These are phyloP conservation scores for Rhodeus uyekii DNA, from an alignment of 2,797 vertebrate species.

Conservation along the genomic window DNA sequence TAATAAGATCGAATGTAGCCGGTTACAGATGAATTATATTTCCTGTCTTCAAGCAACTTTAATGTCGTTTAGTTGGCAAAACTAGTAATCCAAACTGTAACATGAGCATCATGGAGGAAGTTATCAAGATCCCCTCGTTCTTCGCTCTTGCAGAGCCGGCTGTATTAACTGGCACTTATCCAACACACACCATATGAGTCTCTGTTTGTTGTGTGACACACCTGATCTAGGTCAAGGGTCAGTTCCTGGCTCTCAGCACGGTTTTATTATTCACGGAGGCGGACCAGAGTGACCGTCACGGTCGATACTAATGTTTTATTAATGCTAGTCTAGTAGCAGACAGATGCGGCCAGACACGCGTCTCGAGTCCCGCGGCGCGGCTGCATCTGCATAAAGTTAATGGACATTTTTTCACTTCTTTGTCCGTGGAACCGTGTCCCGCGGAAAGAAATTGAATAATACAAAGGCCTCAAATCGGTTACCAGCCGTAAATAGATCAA, in stretches of 20 bases:
- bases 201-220: constrained; percentile 47
- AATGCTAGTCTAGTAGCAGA: too few relatives aligned
- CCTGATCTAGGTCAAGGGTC: constrained; percentile 55
- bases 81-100: constrained; percentile 19
- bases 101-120: constrained; percentile 23
- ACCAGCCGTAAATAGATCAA: constrained; percentile 65
- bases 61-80: constrained; percentile 1
- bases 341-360: constrained; percentile 65
- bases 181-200: constrained; percentile 18
- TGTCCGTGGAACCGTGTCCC: constrained; percentile 58
- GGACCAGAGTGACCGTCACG: constrained; percentile 63
- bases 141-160: constrained; percentile 19
- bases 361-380: constrained; percentile 64
- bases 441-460: constrained; percentile 71
- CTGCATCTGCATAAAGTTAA: constrained; percentile 78
- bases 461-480: constrained; percentile 72
- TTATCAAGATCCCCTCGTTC: constrained; percentile 13
- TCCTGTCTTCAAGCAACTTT: constrained; percentile 34
- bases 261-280: constrained; percentile 71
- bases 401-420: constrained; percentile 76
- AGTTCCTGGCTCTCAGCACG: constrained; percentile 60
- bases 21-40: constrained; percentile 14
- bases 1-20: not conserved
- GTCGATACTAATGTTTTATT: constrained; percentile 85
- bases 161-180: constrained; percentile 22